Evolutionary conservation across 2,113 vertebrate genomes (phyloP).

Genomic region (Amia ocellicauda): DNA sequence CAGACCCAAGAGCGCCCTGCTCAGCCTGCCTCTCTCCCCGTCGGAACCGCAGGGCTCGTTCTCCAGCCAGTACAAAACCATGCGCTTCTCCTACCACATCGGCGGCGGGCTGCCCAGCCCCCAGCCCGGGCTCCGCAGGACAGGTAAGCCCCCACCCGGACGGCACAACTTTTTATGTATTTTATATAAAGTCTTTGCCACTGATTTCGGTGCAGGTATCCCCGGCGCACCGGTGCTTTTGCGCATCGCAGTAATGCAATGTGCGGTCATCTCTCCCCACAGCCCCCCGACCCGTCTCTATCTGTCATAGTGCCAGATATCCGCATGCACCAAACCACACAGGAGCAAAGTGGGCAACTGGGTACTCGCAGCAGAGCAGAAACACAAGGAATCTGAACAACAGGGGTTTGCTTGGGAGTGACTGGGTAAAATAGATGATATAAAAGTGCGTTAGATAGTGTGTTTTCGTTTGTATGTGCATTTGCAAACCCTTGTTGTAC

Average conservation of each 20-base stretch:
- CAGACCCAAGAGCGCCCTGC: slow-evolving; percentile 44
- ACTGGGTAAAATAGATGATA: too few relatives aligned
- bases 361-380: too few relatives aligned
- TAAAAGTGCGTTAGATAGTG: too few relatives aligned
- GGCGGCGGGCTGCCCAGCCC: slow-evolving; percentile 33
- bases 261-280: too few relatives aligned
- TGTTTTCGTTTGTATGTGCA: too few relatives aligned
- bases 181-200: too few relatives aligned
- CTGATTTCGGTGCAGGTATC: not conserved
- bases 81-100: slow-evolving; percentile 68
- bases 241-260: not conserved
- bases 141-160: slow-evolving; percentile 42
- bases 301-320: too few relatives aligned
- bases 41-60: slow-evolving; percentile 41
- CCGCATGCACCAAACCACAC: too few relatives aligned
- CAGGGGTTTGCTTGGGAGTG: too few relatives aligned
- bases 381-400: too few relatives aligned
- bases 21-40: slow-evolving; percentile 31
- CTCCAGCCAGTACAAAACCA: slow-evolving; percentile 61
- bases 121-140: slow-evolving; percentile 44
- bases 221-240: not conserved
- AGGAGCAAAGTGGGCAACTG: too few relatives aligned
- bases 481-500: too few relatives aligned
- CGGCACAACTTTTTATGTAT: not conserved
- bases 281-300: not conserved